Percentiles rank a stretch among this genome's conserved stretches.
phyloP scores from a whole-genome alignment of 2,797 vertebrate genomes.

The Liasis olivaceus region DNA sequence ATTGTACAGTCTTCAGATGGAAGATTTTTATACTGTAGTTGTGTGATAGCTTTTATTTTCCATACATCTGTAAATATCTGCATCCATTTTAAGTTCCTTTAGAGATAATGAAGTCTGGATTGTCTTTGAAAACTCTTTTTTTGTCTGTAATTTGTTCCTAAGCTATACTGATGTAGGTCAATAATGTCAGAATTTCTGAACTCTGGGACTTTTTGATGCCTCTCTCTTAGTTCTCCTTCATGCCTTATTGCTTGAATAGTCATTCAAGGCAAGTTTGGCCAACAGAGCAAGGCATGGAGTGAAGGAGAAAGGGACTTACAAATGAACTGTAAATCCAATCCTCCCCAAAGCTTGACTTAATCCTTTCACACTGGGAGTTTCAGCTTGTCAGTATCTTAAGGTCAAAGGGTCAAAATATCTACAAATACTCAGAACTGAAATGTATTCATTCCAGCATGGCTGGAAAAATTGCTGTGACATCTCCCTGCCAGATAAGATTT shows the following conservation, averaged over 20 bases:
- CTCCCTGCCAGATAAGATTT: neutral
- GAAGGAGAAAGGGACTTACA: constrained; percentile 16
- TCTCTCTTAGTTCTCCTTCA: constrained; percentile 4
- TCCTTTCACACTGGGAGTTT: constrained; percentile 16
- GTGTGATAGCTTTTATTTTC: constrained; percentile 17
- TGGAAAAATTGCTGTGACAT: constrained; percentile 17
- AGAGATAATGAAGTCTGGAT: neutral
- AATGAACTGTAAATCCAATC: constrained; percentile 21
- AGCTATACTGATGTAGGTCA: constrained; percentile 16
- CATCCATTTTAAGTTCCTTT: neutral
- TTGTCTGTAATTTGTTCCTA: constrained; percentile 1
- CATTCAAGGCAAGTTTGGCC: neutral
- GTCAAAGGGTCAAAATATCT: constrained; percentile 3
- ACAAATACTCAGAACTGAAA: constrained; percentile 22
- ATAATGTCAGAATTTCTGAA: neutral
- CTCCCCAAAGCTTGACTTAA: constrained; percentile 26
- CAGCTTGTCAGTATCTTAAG: neutral
- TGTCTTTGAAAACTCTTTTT: neutral
- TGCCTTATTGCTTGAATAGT: neutral
- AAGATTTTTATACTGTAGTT: neutral
- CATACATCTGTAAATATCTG: neutral
- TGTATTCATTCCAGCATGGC: neutral
- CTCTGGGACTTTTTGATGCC: neutral
- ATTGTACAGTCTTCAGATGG: neutral
- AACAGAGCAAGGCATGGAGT: neutral